phyloP scores from a whole-genome alignment of 2,888 invertebrate genomes.

The Dermolepida albohirtum region DNA sequence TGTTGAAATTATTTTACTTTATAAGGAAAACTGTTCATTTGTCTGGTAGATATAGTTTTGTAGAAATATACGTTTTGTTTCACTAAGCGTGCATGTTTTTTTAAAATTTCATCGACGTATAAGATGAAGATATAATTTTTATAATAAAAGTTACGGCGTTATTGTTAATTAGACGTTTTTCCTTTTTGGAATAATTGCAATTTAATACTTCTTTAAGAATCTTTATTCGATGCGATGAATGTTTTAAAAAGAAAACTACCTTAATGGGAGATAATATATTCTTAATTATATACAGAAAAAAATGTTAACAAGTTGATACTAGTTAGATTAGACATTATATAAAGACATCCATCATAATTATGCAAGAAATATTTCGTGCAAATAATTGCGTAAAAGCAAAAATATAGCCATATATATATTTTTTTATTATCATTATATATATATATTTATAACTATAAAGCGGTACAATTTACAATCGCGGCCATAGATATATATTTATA shows the following conservation, averaged over 20 bases:
- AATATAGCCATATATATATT: constrained; percentile 34
- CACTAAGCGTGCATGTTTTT: too few relatives aligned
- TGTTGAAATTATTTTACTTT: too few relatives aligned
- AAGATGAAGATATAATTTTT: too few relatives aligned
- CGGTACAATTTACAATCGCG: constrained; percentile 38
- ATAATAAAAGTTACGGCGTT: too few relatives aligned
- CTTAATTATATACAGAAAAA: constrained; percentile 44
- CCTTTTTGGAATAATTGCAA: too few relatives aligned
- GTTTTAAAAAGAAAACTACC: constrained; percentile 35
- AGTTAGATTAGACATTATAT: constrained; percentile 36
- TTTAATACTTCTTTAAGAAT: too few relatives aligned
- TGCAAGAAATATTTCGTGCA: constrained; percentile 36
- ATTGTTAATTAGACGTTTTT: too few relatives aligned
- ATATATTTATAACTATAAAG: constrained; percentile 34
- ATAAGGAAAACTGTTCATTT: too few relatives aligned
- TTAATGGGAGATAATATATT: constrained; percentile 44
- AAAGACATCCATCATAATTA: constrained; percentile 36
- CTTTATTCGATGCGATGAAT: too few relatives aligned
- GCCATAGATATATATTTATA: constrained; percentile 26
- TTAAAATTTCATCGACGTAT: too few relatives aligned
- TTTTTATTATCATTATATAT: constrained; percentile 23
- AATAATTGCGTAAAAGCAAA: constrained; percentile 36
- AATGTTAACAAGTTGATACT: constrained; percentile 42
- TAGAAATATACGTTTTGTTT: too few relatives aligned
- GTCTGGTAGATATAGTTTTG: too few relatives aligned